These are phyloP conservation scores for Tinea semifulvella DNA, from an alignment of 2,888 invertebrate species.

Conservation along the genomic window DNA sequence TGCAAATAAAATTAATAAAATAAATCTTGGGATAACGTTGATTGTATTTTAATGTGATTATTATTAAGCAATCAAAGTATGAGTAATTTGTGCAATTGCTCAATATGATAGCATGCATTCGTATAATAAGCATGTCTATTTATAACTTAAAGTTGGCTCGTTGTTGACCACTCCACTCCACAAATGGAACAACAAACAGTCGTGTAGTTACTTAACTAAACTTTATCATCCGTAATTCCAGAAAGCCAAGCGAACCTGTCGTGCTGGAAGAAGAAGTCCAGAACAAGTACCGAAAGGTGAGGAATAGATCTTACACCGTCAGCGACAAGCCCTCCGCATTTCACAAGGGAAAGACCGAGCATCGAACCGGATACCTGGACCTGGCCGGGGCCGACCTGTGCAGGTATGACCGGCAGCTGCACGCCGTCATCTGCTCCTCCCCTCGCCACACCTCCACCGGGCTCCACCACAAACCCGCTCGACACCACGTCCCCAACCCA, in stretches of 20 bases:
- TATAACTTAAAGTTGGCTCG: too few species aligned
- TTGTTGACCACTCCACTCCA: too few species aligned
- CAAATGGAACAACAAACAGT: too few species aligned
- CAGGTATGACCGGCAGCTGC: conserved; percentile 69
- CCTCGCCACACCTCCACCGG: conserved; percentile 56
- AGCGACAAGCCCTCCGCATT: conserved; percentile 52
- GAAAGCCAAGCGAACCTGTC: conserved; percentile 64
- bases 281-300: conserved; percentile 49
- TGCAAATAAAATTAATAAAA: too few species aligned
- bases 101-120: too few species aligned
- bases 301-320: conserved; percentile 62
- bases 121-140: too few species aligned
- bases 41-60: too few species aligned
- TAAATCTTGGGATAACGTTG: too few species aligned
- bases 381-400: conserved; percentile 67
- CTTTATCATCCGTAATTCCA: too few species aligned
- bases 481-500: conserved; percentile 29
- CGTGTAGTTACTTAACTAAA: too few species aligned
- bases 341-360: conserved; percentile 46
- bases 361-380: conserved; percentile 67
- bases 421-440: conserved; percentile 69
- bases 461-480: conserved; percentile 47
- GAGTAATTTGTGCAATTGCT: too few species aligned
- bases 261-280: conserved; percentile 47
- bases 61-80: too few species aligned